Evolutionary conservation across 2,888 invertebrate species (phyloP), one percentile per base, ranked within the genome.

Genomic region (Xiphydria camelus): DNA sequence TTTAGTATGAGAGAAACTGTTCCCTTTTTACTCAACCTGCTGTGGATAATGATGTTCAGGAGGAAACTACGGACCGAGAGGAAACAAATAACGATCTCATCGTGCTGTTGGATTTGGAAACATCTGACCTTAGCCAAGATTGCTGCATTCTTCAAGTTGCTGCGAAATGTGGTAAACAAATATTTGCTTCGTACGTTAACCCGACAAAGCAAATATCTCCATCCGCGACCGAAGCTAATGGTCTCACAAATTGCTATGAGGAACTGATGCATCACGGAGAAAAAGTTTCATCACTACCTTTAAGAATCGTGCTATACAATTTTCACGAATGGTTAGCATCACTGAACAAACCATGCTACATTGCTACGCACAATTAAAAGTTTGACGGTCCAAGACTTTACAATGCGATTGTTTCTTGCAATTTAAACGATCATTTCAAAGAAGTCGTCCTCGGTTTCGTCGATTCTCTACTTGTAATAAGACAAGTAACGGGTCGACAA

Each of bases 101-200:
- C 20, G 21, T 48, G 4, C 4, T 48, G 23, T 46, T 55, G 5
- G 49, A 53, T 35, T 23, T 56, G 9, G 51, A 56, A 36, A 56
- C 51, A 15, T 41, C 42, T 4, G 41, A 47, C 10, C 36, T 51
- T 15, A 15, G 33, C 10, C 19, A 19, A 7, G 33, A 46, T 35
- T 41, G 47, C 19, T 43, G 49, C 35, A 51, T 56, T 32, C 33
- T 53, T n/a, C 53, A 55, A 38, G 49, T 55, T 25, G 47, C 43
- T 9, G 51, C 51, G 10, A 19, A 29, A 33, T 51, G 25, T 26
- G 21, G 29, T 7, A 31, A 35, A 10, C n/a, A 23, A 7, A 12
- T 38, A 12, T 57, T 53, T 37, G 21, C 40, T 10, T 25, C 33
- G 1, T 57, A 53, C 20, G 22, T 51, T 4, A 47, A 41, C 4